phyloP scores from a whole-genome alignment of 2,888 invertebrate genomes.

The Lacanobia wlatinum region DNA sequence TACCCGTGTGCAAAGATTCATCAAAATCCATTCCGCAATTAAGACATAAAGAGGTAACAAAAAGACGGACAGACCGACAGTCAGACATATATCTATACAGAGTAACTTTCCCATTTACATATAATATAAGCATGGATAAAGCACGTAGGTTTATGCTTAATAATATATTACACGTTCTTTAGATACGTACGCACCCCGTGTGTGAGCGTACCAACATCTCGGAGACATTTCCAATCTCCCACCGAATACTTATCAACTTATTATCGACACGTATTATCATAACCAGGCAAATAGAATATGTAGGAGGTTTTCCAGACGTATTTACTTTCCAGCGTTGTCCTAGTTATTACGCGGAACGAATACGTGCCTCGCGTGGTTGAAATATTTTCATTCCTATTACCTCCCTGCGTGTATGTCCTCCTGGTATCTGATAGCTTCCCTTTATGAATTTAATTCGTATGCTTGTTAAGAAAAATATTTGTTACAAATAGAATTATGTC shows the following conservation, averaged over 20 bases:
- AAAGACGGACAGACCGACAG: not conserved
- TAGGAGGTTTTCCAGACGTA: constrained; percentile 51
- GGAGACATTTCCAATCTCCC: constrained; percentile 46
- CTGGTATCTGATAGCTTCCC: constrained; percentile 48
- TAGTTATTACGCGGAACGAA: constrained; percentile 66
- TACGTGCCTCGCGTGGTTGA: constrained; percentile 69
- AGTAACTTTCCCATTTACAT: not conserved
- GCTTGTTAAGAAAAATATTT: constrained; percentile 52
- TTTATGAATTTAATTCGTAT: constrained; percentile 62
- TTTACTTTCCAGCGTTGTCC: constrained; percentile 67
- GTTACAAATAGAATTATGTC: constrained; percentile 43
- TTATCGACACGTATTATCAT: constrained; percentile 55
- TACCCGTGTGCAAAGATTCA: not conserved
- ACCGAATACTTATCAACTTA: constrained; percentile 54
- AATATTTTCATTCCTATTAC: constrained; percentile 61
- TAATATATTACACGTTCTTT: not conserved
- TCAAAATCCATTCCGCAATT: not conserved
- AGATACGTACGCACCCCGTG: constrained; percentile 1
- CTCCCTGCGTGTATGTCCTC: constrained; percentile 50
- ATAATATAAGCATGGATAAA: not conserved
- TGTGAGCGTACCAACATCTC: constrained; percentile 10
- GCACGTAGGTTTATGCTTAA: not conserved
- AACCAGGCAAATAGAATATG: constrained; percentile 57
- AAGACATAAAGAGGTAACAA: not conserved
- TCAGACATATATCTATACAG: not conserved